Conservation (phyloP, 2,113 vertebrate genomes). For the Rana temporaria region DNA sequence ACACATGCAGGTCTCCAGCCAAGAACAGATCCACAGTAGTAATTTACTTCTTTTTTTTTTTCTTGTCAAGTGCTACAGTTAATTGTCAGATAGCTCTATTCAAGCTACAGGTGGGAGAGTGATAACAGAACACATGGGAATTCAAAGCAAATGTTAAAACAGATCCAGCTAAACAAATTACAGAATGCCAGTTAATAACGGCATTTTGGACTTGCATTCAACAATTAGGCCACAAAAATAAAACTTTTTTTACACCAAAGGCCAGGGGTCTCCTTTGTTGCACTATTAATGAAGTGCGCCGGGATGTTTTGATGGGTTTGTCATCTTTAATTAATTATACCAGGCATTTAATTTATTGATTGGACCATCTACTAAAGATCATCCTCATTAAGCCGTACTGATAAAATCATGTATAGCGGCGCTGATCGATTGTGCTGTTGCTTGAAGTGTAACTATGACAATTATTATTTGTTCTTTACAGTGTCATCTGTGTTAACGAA, state of each 20-base stretch:
- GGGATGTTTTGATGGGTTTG: not conserved
- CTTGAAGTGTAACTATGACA: not conserved
- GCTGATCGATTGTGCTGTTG: constrained; percentile 16
- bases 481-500: too few species aligned
- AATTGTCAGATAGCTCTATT: not conserved
- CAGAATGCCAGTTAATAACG: too few species aligned
- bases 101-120: not conserved
- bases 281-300: not conserved
- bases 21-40: not conserved
- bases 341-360: constrained; percentile 15
- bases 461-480: not conserved
- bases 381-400: constrained; percentile 25
- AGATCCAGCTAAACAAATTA: not conserved
- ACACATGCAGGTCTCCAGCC: not conserved
- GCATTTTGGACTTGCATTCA: too few species aligned
- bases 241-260: too few species aligned
- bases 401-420: constrained; percentile 11
- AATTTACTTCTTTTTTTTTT: not conserved
- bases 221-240: too few species aligned
- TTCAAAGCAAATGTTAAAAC: not conserved
- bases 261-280: too few species aligned
- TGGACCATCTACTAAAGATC: not conserved
- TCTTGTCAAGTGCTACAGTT: not conserved
- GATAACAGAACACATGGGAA: not conserved
- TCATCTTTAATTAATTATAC: constrained; percentile 5